phyloP scores from a whole-genome alignment of 2,113 vertebrate species.

The Archilochus colubris region DNA sequence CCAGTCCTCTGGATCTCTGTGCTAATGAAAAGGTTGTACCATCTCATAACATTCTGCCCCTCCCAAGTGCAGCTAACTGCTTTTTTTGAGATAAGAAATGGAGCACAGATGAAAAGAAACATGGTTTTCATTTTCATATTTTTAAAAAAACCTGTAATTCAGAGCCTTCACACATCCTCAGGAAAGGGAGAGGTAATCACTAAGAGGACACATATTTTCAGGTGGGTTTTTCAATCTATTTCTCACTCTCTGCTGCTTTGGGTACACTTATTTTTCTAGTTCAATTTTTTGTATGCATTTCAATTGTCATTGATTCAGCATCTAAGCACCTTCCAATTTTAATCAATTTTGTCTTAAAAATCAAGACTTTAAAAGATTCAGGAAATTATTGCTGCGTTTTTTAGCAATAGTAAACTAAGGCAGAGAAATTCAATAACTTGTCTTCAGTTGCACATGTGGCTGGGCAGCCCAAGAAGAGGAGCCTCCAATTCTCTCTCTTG shows the following conservation, averaged over 20 bases:
- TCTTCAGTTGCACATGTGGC: not conserved
- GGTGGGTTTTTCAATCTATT: slow-evolving; percentile 20
- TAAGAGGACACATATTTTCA: slow-evolving; percentile 33
- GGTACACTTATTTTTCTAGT: not conserved
- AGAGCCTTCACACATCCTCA: slow-evolving; percentile 4
- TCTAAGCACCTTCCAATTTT: not conserved
- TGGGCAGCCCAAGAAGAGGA: not conserved
- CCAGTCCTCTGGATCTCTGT: not conserved
- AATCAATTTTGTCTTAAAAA: not conserved
- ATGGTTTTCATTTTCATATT: slow-evolving; percentile 39
- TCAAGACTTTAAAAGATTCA: not conserved
- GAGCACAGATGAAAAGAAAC: not conserved
- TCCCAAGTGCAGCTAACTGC: not conserved
- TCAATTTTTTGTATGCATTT: not conserved
- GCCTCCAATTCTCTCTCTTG: accelerated
- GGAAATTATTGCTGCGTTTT: not conserved
- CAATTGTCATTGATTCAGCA: not conserved
- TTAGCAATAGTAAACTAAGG: not conserved
- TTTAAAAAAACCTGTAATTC: not conserved
- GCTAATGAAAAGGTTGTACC: not conserved
- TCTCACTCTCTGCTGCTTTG: slow-evolving; percentile 9
- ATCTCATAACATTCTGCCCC: not conserved
- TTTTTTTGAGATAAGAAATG: not conserved
- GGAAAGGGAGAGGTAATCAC: slow-evolving; percentile 18
- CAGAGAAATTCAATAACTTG: not conserved